A percentile compares a stretch with the other conserved stretches of the same genome.
These are phyloP conservation scores for Nesogale talazaci DNA, from an alignment of 2,113 vertebrate genomes.

Conservation along the genomic window DNA sequence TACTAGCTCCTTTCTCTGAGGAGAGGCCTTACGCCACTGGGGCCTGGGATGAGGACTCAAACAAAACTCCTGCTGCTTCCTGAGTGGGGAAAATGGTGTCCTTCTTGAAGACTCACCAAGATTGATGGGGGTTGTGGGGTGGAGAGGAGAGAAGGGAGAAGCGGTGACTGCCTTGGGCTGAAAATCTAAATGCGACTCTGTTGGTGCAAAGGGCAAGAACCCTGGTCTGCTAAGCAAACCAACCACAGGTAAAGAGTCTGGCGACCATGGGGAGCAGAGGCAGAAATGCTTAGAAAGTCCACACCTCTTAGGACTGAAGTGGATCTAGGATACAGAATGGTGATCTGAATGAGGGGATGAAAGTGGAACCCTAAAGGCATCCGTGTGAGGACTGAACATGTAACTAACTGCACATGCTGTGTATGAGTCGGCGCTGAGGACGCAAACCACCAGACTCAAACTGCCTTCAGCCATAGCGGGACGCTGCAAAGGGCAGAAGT, in stretches of 20 bases:
- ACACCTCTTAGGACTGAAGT: neutral
- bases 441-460: slow-evolving; percentile 21
- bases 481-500: neutral
- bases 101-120: slow-evolving; percentile 31
- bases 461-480: slow-evolving; percentile 2
- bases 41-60: neutral
- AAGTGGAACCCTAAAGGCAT: neutral
- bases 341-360: neutral
- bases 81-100: neutral
- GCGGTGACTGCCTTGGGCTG: neutral
- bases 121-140: neutral
- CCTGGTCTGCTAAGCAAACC: neutral
- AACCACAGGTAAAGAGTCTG: neutral
- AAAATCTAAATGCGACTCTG: neutral
- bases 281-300: neutral
- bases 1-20: neutral
- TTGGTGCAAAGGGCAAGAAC: neutral
- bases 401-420: neutral
- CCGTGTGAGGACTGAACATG: neutral
- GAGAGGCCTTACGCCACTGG: neutral
- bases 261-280: neutral
- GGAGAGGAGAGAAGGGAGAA: slow-evolving; percentile 16
- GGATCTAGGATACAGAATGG: neutral
- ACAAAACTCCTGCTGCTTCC: neutral
- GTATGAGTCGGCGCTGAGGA: slow-evolving; percentile 1